Base-by-base conservation (phyloP, 2,797 vertebrate genomes). In the Phrynocephalus forsythii region DNA sequence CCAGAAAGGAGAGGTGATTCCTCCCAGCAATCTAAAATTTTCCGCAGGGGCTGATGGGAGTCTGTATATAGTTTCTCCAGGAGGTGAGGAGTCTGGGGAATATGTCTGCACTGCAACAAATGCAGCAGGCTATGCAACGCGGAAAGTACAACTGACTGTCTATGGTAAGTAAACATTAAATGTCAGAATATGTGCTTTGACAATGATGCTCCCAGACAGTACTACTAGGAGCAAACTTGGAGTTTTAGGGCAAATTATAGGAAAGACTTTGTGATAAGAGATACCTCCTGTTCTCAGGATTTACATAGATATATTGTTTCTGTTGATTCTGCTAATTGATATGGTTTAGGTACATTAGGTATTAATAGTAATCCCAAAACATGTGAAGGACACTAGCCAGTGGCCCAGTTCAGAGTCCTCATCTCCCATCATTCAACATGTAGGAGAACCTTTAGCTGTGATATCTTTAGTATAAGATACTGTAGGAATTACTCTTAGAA, bases 71-170 rank as follows among this genome's bases (percentile, higher is more conserved):
- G 80, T 95, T 90, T 98, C 97, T 56, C 98, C 99, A 0, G 97
- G 97, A 66, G 98, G 96, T 48, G 97, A 97, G 2, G 98, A 99
- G 93, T 97, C 97, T 0, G 99, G 98, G 81, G 98, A 99, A 82
- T 99, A 99, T 2, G 50, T 97, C 82, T 99, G 99, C 93, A 98
- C 97, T 1, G 99, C 98, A 91, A 97, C 97, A 89, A 99, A 99
- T 1, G 96, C 98, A 8, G 99, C 98, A 0, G 99, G 99, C 88
- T 97, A 96, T 0, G 97, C 97, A 87, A 97, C 98, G 6, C 98
- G 97, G 91, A 99, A 98, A 94, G 98, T 99, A 83, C 99, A 99
- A 87, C 97, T 99, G 90, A 99, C 98, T 0, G 98, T 99, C 93
- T 99, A 99, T 5, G 98, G 99, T 99, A 96, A 95, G 96, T 87